Base-by-base conservation (phyloP, 2,113 vertebrate genomes). In the Prietella phreatophila region DNA sequence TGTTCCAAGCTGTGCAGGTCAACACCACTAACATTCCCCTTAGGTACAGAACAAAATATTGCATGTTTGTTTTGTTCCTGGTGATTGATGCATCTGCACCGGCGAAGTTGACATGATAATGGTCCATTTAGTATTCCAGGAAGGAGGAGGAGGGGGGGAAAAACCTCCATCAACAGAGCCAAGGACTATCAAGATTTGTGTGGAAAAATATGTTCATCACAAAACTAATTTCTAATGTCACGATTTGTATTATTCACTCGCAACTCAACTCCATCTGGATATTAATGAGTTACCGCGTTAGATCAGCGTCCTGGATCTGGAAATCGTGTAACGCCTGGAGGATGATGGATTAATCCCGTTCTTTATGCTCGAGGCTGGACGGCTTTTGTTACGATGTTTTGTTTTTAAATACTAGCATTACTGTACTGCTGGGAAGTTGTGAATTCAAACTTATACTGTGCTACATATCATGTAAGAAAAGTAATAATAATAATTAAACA, bases 21-120 rank as follows among this genome's bases (percentile, higher is more conserved):
- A 22, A 39, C 76, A 73, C 69, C 82, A n/a, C 71, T 47, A 80
- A 80, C 27, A 33, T 65, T 65, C 58, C 75, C 85, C 61, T 80
- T 53, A 61, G 39, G 58, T 86, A 53, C 58, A 86, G 75, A 80
- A 63, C 56, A 63, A 13, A 63, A 76, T 39, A 61, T 53, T 25
- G 14, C 47, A 36, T 13, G 0, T 80, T 80, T 80, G 76, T 80
- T 86, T 65, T 63, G 61, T 53, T 11, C 22, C 58, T 22, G 13
- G 13, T 71, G 85, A 86, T 71, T 71, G 78, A 86, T 86, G 60
- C 39, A 2, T 81, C 50, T 15, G 73, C 33, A n/a, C 73, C 20
- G n/a, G 30, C 1, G 22, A 81, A 56, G n/a, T 30, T 82, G 85
- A 86, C 61, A 14, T 71, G 61, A 86, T 81, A 82, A 86, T 82